Conservation (phyloP, 1,140 invertebrate genomes). For the Dinoponera quadriceps region DNA sequence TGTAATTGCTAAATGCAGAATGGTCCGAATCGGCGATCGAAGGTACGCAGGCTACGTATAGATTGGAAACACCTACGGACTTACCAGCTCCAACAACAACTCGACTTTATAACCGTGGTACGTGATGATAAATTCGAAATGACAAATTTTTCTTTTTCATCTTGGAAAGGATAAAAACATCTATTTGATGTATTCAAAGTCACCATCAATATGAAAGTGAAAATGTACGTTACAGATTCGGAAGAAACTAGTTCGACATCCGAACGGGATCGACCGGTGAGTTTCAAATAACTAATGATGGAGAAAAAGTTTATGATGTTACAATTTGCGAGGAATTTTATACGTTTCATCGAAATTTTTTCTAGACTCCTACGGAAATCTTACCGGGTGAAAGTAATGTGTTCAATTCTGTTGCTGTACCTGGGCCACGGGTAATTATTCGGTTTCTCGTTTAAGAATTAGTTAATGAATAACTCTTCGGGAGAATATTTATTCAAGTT, state of each 20-base stretch:
- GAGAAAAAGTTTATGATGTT: neutral
- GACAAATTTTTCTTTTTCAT: neutral
- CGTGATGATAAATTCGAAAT: neutral
- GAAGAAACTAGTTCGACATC: slow-evolving; percentile 16
- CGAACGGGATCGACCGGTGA: slow-evolving; percentile 35
- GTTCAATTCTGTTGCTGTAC: slow-evolving; percentile 67
- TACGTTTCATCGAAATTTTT: slow-evolving; percentile 4
- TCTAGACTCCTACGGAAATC: slow-evolving; percentile 70
- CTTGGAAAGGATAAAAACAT: neutral
- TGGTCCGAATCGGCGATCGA: slow-evolving; percentile 20
- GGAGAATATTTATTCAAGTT: slow-evolving; percentile 3
- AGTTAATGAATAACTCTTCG: neutral
- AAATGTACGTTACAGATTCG: slow-evolving; percentile 5
- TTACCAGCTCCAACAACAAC: slow-evolving; percentile 49
- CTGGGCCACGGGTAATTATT: slow-evolving; percentile 72
- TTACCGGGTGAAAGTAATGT: slow-evolving; percentile 73
- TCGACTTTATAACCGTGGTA: slow-evolving; percentile 54
- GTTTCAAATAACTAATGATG: neutral
- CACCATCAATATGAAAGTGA: neutral
- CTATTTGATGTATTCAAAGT: neutral
- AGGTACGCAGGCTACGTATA: slow-evolving; percentile 1
- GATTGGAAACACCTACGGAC: slow-evolving; percentile 49
- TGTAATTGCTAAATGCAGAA: slow-evolving; percentile 40
- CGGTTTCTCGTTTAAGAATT: slow-evolving; percentile 21
- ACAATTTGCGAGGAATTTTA: neutral